These are phyloP conservation scores for Micronycteris hirsuta DNA, from an alignment of 2,113 vertebrate species.

Conservation along the genomic window DNA sequence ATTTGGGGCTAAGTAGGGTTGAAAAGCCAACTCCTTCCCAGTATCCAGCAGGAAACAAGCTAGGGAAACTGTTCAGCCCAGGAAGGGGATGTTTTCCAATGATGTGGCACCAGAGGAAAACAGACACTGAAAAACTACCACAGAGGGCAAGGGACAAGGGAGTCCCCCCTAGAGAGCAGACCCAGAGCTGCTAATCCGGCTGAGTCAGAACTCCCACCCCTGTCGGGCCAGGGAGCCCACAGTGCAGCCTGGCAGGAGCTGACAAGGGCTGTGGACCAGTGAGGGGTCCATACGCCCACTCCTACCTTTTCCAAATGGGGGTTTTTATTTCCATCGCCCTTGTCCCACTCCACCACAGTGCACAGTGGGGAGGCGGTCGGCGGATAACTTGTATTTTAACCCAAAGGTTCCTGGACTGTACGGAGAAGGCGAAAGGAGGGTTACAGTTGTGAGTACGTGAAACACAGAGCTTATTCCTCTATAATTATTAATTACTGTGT, in stretches of 20 bases:
- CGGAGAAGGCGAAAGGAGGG: not conserved
- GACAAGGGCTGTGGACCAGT: fast-evolving
- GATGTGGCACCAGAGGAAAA: not conserved
- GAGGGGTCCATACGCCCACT: fast-evolving
- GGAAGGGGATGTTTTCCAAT: not conserved
- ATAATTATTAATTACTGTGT: not conserved
- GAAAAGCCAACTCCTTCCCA: not conserved
- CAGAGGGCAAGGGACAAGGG: not conserved
- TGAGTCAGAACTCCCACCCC: not conserved
- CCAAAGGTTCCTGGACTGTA: not conserved
- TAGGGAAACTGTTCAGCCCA: not conserved
- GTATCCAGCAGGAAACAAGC: not conserved
- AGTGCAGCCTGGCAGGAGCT: not conserved
- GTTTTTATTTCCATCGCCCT: not conserved
- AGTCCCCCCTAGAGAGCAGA: not conserved
- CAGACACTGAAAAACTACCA: not conserved
- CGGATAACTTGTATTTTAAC: not conserved
- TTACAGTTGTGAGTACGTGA: not conserved
- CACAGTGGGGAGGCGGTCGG: fast-evolving
- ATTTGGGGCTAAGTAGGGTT: fast-evolving
- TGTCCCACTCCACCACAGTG: not conserved
- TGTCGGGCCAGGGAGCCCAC: not conserved
- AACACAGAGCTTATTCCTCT: not conserved
- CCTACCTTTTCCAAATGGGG: not conserved
- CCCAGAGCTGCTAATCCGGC: not conserved